Conservation (phyloP, 2,113 vertebrate species). For the Eonycteris spelaea region DNA sequence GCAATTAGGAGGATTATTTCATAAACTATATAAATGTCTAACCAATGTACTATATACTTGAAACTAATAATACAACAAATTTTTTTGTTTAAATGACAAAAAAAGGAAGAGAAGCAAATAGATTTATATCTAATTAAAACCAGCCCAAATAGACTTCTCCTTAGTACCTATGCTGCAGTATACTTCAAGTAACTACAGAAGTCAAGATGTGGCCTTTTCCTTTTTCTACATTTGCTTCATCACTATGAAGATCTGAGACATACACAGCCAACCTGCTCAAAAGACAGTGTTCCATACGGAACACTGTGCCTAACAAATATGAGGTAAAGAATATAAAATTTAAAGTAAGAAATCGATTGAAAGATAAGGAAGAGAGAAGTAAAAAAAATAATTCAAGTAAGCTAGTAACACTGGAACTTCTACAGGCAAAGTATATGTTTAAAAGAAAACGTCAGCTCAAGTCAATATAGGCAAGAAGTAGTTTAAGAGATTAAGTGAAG, state of each 20-base stretch:
- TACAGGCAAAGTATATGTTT: background rate
- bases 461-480: background rate
- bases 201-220: background rate
- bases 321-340: background rate
- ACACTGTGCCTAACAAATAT: background rate
- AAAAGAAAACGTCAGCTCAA: background rate
- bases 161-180: background rate
- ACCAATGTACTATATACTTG: no score
- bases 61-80: no score
- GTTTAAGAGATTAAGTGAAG: background rate
- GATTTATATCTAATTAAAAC: background rate
- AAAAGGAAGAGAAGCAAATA: background rate
- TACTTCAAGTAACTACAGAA: background rate
- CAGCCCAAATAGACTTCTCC: background rate
- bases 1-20: no score
- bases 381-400: background rate
- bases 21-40: no score
- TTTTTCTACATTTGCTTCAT: background rate
- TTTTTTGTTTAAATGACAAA: no score
- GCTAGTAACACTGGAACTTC: background rate
- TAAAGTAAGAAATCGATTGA: background rate
- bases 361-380: background rate
- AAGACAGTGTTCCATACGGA: background rate
- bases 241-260: background rate
- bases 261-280: background rate